phyloP scores from a whole-genome alignment of 2,113 vertebrate genomes.

The Phalacrocorax brasilianus region DNA sequence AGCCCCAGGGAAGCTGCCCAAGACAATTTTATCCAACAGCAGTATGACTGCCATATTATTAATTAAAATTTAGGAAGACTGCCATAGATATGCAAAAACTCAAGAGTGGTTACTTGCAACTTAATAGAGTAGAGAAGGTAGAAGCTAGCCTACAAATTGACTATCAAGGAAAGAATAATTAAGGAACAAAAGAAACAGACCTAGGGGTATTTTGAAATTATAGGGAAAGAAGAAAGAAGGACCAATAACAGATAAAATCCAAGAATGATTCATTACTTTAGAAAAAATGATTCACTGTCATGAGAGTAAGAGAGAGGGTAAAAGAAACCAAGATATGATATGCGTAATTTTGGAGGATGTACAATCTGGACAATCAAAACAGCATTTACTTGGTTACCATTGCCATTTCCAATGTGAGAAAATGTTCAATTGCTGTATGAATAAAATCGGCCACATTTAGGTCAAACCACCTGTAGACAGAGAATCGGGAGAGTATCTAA shows the following conservation, averaged over 20 bases:
- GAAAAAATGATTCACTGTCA: neutral
- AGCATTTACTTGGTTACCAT: neutral
- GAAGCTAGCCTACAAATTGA: neutral
- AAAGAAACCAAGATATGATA: neutral
- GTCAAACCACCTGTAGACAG: neutral
- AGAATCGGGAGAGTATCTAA: neutral
- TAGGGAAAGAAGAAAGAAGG: neutral
- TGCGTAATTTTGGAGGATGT: neutral
- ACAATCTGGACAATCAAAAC: neutral
- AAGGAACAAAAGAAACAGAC: neutral
- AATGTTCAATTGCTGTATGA: neutral
- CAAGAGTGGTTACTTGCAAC: neutral
- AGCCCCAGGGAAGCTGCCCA: neutral
- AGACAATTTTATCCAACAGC: neutral
- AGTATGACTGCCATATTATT: neutral
- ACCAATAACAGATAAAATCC: neutral
- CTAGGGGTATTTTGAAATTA: neutral
- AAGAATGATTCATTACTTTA: neutral
- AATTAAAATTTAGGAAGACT: neutral
- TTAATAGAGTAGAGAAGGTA: neutral
- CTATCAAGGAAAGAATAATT: neutral
- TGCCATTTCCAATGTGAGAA: neutral
- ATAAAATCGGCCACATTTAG: neutral
- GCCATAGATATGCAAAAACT: neutral
- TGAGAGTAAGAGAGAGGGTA: neutral